Base-by-base conservation (phyloP, 2,797 vertebrate species). In the Sebastes oblongus region DNA sequence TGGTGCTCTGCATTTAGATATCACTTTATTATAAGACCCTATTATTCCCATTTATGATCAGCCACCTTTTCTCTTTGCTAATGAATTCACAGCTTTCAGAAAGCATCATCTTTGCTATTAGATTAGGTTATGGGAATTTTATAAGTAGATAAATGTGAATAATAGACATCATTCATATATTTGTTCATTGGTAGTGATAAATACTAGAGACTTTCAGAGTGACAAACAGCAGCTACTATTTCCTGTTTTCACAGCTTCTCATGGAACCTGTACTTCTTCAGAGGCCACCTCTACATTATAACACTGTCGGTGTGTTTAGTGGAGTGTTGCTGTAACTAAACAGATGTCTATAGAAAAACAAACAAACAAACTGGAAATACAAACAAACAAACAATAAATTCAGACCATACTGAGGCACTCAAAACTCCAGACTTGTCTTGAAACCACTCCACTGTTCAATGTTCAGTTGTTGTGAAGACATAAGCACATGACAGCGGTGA, bases 381-480 rank as follows among this genome's bases (percentile, higher is more conserved):
- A 50, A 50, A 20, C 46, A 16, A 52, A 20, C 18, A 52, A n/a
- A 52, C 8, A 52, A 52, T 52, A 52, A 52, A 52, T 52, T 52
- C 50, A 52, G 50, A 52, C 50, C 50, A 52, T 20, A 52, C 18
- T n/a, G 18, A 20, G 20, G 20, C 50, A 52, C 42, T 46, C 42
- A 46, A 46, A 46, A 46, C 20, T 52, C 50, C 50, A 52, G 50
- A 52, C 50, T 52, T 52, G 20, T 52, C 16, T 3, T 50, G 42
- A 20, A 50, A 50, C 16, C 16, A 18, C 42, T 50, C 20, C 50
- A 46, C 16, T 8, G 32, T 36, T n/a, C 4, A 30, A 24, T 22
- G 27, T 66, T 27, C 18, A 61, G 12, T 54, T 46, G 62, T 59
- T 65, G 27, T 74, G 61, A 84, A n/a, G 68, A 75, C 66, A 56